These are phyloP conservation scores for Pipistrellus kuhlii DNA, from an alignment of 2,797 vertebrate genomes.

Conservation along the genomic window DNA sequence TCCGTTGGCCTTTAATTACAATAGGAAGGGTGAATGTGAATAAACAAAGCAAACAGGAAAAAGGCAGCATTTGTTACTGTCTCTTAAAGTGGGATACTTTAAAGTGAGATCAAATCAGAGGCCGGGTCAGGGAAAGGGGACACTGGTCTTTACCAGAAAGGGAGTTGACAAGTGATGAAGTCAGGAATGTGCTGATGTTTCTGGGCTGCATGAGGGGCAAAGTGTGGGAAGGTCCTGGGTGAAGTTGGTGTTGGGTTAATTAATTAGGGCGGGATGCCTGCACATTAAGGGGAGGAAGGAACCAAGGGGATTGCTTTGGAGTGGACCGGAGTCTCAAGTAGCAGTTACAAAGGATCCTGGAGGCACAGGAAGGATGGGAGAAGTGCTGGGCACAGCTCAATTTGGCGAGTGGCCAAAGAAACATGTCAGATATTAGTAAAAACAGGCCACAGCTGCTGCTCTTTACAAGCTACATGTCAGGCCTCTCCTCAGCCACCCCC, in stretches of 20 bases:
- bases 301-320: slow-evolving; percentile 77
- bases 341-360: slow-evolving; percentile 80
- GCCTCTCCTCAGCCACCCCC: slow-evolving; percentile 57
- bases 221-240: slow-evolving; percentile 88
- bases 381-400: slow-evolving; percentile 84
- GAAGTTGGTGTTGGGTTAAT: slow-evolving; percentile 87
- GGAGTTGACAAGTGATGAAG: slow-evolving; percentile 90
- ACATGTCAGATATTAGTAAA: slow-evolving; percentile 89
- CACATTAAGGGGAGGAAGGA: slow-evolving; percentile 79
- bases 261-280: slow-evolving; percentile 86
- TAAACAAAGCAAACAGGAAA: slow-evolving; percentile 81
- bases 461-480: slow-evolving; percentile 72
- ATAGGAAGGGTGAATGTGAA: slow-evolving; percentile 56
- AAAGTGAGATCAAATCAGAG: slow-evolving; percentile 81
- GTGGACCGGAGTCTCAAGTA: slow-evolving; percentile 73
- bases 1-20: slow-evolving; percentile 66
- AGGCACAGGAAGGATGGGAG: slow-evolving; percentile 82
- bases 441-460: slow-evolving; percentile 90
- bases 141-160: slow-evolving; percentile 85
- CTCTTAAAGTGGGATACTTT: slow-evolving; percentile 78
- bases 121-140: slow-evolving; percentile 83
- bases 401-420: slow-evolving; percentile 84
- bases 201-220: slow-evolving; percentile 82
- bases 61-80: slow-evolving; percentile 83
- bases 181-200: slow-evolving; percentile 91